Base-by-base conservation (phyloP, 2,113 vertebrate genomes). In the Engraulis encrasicolus region DNA sequence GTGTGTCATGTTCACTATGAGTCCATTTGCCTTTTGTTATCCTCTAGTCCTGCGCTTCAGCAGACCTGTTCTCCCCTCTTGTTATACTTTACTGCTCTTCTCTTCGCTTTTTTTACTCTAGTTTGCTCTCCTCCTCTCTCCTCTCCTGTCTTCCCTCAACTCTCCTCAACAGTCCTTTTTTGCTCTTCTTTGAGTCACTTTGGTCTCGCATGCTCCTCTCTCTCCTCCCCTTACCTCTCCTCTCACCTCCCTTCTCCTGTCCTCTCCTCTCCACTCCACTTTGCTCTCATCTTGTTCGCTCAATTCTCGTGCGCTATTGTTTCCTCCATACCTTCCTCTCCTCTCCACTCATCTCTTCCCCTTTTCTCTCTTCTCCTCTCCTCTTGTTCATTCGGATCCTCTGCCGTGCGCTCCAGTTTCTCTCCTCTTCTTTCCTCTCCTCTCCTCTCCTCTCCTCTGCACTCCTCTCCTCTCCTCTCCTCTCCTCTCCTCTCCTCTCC, bases 201-300 rank as follows among this genome's bases (percentile, higher is more conserved):
- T 20, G 1, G 2, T 58, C 1, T 23, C 20, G 4, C 7, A 45
- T 45, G n/a, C 58, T 61, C 20, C 58, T n/a, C 23, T 61, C n/a
- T 9, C n/a, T 61, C 4, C 58, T 61, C 58, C 11, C 7, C 20
- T 61, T 23, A 45, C 3, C 40, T 45, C 58, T 61, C 58, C 11
- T 27, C n/a, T 31, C 23, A 23, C 17, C 1, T 58, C 49, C 9
- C 7, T 38, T 48, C 38, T 36, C 37, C 83, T 11, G 14, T 58
- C 40, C 54, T 85, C 86, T 83, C 82, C 83, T 88, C 86, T 78
- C 71, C 83, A 84, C 81, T 85, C 86, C 80, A 81, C 86, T 87
- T 82, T 87, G 83, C 89, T 90, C 85, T 83, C 87, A 89, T 93
- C 88, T n/a, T n/a, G n/a, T n/a, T n/a, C n/a, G n/a, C n/a, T n/a